phyloP scores from a whole-genome alignment of 2,113 vertebrate genomes.

The Cyanoderma ruficeps region DNA sequence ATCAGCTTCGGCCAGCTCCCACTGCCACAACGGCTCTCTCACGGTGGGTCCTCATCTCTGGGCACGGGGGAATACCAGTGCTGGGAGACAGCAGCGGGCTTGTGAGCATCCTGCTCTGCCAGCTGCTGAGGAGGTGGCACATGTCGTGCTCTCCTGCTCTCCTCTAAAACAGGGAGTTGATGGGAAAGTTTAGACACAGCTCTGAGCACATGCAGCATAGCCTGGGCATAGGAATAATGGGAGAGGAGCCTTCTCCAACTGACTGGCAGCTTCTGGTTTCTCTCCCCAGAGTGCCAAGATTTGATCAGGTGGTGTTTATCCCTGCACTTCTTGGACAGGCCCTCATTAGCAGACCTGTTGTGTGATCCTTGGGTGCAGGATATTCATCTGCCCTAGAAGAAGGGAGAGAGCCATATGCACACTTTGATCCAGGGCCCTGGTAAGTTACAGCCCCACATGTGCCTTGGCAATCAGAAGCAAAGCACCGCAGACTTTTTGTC shows the following conservation, averaged over 20 bases:
- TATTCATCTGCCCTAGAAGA: too few relatives aligned
- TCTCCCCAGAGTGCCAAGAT: too few relatives aligned
- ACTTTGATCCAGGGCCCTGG: too few relatives aligned
- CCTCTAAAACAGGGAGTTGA: rapidly evolving
- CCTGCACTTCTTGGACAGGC: too few relatives aligned
- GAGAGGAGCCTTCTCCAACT: neutral
- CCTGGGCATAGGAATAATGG: neutral
- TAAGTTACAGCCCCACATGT: too few relatives aligned
- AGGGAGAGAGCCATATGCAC: too few relatives aligned
- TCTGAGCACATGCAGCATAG: neutral
- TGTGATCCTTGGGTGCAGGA: too few relatives aligned
- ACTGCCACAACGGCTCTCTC: neutral
- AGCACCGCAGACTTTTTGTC: too few relatives aligned
- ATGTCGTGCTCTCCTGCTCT: too few relatives aligned
- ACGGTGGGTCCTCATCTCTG: neutral
- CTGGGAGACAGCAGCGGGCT: neutral
- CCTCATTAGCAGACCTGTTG: neutral
- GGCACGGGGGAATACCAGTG: neutral
- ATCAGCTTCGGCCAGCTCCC: neutral
- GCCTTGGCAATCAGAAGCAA: too few relatives aligned
- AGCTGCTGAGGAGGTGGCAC: neutral
- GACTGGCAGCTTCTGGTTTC: neutral
- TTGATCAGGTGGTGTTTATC: too few relatives aligned
- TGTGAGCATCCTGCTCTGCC: neutral
- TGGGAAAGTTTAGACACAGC: neutral